Conservation (phyloP, 1,140 invertebrate species). For the Zeugodacus cucurbitae region DNA sequence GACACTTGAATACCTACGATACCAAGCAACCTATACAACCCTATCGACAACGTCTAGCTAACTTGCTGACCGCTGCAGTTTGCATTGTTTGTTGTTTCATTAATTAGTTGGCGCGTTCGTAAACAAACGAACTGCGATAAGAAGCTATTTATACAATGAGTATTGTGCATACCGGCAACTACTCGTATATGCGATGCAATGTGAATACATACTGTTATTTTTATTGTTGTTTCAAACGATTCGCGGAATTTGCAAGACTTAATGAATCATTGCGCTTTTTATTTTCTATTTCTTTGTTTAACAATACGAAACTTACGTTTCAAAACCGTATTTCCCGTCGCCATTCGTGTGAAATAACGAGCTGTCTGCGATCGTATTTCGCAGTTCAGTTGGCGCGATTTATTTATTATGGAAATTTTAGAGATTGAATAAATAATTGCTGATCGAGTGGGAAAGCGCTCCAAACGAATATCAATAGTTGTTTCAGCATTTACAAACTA, state of each 20-base stretch:
- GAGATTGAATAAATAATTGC: slow-evolving; percentile 2
- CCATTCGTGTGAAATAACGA: not conserved
- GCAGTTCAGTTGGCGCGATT: not conserved
- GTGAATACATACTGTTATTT: not conserved
- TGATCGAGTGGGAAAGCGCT: not conserved
- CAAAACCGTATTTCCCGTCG: not conserved
- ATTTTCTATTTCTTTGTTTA: not conserved
- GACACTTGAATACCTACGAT: too few species aligned
- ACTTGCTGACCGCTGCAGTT: not conserved
- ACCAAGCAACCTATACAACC: too few species aligned
- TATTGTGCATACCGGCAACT: not conserved
- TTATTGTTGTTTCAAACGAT: not conserved
- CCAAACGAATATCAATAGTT: not conserved
- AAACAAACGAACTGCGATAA: not conserved
- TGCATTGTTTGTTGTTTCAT: not conserved
- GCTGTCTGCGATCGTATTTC: not conserved
- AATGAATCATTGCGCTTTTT: not conserved
- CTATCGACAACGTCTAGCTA: too few species aligned
- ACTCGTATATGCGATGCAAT: not conserved
- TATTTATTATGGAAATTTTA: not conserved
- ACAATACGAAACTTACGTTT: not conserved
- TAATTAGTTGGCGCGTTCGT: not conserved
- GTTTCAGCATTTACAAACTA: not conserved
- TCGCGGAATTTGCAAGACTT: not conserved
- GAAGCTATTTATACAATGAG: not conserved